These are phyloP conservation scores for Paraplagusia blochii DNA, from an alignment of 2,113 vertebrate genomes.

Conservation along the genomic window DNA sequence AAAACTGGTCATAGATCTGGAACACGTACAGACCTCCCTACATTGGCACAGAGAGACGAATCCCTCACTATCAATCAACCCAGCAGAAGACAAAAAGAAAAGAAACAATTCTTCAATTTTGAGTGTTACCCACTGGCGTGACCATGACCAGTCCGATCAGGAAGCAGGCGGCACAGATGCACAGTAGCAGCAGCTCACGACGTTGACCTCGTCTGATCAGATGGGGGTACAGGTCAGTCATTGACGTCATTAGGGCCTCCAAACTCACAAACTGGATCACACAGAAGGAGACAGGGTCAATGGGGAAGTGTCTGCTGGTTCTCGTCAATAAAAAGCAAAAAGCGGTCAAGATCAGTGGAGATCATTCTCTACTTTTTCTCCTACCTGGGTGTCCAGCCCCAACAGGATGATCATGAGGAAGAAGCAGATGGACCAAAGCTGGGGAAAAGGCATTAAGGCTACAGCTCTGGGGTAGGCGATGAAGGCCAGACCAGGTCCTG, in stretches of 20 bases:
- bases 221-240: constrained; percentile 84
- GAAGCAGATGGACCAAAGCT: constrained; percentile 91
- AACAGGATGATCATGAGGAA: constrained; percentile 95
- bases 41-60: not conserved
- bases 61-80: not conserved
- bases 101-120: not conserved
- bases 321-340: not conserved
- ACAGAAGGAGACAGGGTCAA: not conserved
- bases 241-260: constrained; percentile 88
- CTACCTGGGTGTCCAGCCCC: constrained; percentile 83
- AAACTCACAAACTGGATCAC: constrained; percentile 85
- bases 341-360: not conserved
- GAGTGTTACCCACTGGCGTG: constrained; percentile 47
- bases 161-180: constrained; percentile 78
- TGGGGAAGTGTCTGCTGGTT: not conserved
- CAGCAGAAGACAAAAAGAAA: not conserved
- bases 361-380: too few relatives aligned
- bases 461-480: constrained; percentile 90
- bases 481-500: constrained; percentile 91
- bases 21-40: constrained; percentile 76
- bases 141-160: constrained; percentile 84
- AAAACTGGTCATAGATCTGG: constrained; percentile 77
- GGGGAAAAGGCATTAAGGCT: constrained; percentile 89
- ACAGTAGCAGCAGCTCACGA: constrained; percentile 85
- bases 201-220: constrained; percentile 78